These are phyloP conservation scores for Choristoneura fumiferana DNA, from an alignment of 1,140 invertebrate genomes.

Conservation along the genomic window DNA sequence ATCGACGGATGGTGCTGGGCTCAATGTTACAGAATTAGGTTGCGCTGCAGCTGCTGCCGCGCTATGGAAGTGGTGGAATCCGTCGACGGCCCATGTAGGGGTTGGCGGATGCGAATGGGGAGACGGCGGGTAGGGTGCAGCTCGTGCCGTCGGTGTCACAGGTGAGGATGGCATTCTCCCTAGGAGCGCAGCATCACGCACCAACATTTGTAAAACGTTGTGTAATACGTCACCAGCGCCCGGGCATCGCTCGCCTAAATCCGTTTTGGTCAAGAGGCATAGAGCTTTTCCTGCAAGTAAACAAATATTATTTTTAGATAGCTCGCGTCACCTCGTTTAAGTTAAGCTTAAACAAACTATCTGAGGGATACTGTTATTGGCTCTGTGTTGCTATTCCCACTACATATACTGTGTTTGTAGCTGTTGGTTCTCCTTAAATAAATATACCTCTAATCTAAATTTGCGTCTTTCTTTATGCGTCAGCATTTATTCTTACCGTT, in stretches of 20 bases:
- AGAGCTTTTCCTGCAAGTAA: constrained; percentile 88
- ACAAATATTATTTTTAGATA: constrained; percentile 16
- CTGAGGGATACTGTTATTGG: no score
- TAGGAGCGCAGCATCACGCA: constrained; percentile 87
- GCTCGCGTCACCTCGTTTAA: no score
- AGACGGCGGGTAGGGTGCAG: constrained; percentile 86
- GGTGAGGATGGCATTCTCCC: constrained; percentile 90
- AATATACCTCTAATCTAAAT: no score
- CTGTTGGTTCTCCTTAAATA: no score
- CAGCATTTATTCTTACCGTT: constrained; percentile 88
- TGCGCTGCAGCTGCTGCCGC: constrained; percentile 84
- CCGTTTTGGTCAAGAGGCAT: constrained; percentile 92
- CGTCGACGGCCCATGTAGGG: constrained; percentile 85
- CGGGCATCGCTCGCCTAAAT: constrained; percentile 93
- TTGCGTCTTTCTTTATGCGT: no score
- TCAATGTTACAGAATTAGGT: constrained; percentile 91
- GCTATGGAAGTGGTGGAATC: constrained; percentile 80
- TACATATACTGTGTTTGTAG: no score
- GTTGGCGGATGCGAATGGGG: constrained; percentile 89
- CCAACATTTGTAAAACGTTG: constrained; percentile 94
- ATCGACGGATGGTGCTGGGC: constrained; percentile 92
- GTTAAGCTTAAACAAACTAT: no score
- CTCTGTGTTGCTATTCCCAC: no score
- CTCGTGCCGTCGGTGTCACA: constrained; percentile 89
- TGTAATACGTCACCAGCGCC: constrained; percentile 95